These are phyloP conservation scores for Xylocampa areola DNA, from an alignment of 2,888 invertebrate species.

Conservation along the genomic window DNA sequence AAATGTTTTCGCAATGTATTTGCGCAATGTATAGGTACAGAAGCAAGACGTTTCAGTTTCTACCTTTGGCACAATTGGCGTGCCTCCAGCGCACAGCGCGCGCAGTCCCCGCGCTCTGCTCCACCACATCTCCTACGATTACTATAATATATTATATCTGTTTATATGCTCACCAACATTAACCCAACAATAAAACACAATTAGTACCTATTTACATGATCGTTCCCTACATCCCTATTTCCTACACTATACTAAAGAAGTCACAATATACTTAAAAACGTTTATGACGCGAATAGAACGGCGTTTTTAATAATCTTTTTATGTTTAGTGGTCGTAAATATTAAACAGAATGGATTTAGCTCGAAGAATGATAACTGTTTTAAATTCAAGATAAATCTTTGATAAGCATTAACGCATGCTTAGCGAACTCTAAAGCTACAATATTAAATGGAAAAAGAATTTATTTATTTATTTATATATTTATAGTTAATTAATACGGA, in stretches of 20 bases:
- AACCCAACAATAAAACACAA: conserved; percentile 30
- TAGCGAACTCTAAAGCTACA: too few relatives aligned
- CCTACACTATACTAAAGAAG: conserved; percentile 14
- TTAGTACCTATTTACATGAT: conserved; percentile 25
- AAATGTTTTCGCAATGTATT: conserved; percentile 1
- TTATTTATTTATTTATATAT: too few relatives aligned
- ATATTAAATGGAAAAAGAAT: too few relatives aligned
- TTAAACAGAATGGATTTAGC: conserved; percentile 21
- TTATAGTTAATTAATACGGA: too few relatives aligned
- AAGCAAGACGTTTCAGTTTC: conserved; percentile 37
- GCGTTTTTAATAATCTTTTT: conserved; percentile 27
- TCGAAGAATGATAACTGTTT: conserved; percentile 24
- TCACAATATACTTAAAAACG: conserved; percentile 19
- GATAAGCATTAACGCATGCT: too few relatives aligned
- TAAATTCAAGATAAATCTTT: too few relatives aligned
- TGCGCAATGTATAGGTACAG: conserved; percentile 11
- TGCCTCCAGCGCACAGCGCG: conserved; percentile 54
- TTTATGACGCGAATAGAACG: conserved; percentile 16
- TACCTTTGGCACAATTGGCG: conserved; percentile 72
- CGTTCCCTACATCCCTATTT: conserved; percentile 16
- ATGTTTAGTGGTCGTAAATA: conserved; percentile 22
- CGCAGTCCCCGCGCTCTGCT: conserved; percentile 7
- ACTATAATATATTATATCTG: conserved; percentile 15
- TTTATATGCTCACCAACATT: conserved; percentile 18
- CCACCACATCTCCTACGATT: conserved; percentile 1